A percentile compares a stretch with the other conserved stretches of the same genome.
These are phyloP conservation scores for Oasisia sp. DNA, from an alignment of 2,888 invertebrate genomes.

Conservation along the genomic window DNA sequence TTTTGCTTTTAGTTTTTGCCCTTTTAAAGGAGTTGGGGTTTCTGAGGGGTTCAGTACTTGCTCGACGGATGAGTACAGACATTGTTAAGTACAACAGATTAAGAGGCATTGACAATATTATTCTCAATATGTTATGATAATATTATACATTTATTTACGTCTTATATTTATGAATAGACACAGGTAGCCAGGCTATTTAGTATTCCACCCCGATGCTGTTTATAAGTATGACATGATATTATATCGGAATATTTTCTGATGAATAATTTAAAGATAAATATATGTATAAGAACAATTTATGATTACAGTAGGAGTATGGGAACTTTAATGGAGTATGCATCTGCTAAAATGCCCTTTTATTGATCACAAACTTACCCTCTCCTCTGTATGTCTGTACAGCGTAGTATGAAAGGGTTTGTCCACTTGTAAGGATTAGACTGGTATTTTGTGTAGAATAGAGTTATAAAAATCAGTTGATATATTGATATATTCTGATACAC, in stretches of 20 bases:
- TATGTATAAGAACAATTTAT: neutral
- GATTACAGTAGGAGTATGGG: neutral
- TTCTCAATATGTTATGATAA: neutral
- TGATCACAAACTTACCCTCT: neutral
- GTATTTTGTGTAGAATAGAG: too few species aligned
- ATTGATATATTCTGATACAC: too few species aligned
- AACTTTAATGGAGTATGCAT: neutral
- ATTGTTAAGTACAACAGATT: too few species aligned
- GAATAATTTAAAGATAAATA: neutral
- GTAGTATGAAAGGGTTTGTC: neutral
- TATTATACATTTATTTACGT: neutral
- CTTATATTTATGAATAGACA: neutral
- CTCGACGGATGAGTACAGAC: too few species aligned
- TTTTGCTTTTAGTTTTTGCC: too few species aligned
- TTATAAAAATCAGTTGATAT: too few species aligned
- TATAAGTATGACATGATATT: neutral
- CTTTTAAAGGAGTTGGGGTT: too few species aligned
- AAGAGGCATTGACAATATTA: too few species aligned
- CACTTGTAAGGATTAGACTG: neutral
- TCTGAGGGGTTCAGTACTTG: too few species aligned
- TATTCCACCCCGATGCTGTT: neutral
- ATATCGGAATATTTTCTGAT: neutral
- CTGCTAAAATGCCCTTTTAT: neutral
- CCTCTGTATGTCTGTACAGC: neutral
- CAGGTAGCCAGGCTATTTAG: neutral